Conservation (phyloP, 2,888 invertebrate genomes). For the Troilus luridus region DNA sequence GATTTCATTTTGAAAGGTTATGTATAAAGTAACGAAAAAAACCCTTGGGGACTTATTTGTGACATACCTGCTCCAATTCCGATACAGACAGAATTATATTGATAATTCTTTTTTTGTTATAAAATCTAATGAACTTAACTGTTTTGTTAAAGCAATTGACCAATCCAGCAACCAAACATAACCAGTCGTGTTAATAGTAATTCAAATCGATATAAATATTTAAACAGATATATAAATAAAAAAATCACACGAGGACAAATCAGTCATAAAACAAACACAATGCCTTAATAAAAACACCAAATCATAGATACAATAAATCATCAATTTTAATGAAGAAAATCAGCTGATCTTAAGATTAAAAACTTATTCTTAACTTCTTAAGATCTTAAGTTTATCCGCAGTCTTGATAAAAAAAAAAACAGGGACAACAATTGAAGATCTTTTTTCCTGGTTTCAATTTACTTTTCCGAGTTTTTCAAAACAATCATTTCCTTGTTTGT, state of each 20-base stretch:
- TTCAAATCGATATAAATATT: background rate
- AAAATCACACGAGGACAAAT: background rate
- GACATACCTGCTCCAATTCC: background rate
- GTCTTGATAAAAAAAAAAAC: background rate
- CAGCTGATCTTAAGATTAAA: background rate
- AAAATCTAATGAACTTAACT: background rate
- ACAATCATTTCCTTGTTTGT: background rate
- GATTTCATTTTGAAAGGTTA: background rate
- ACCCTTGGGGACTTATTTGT: background rate
- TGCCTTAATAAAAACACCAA: background rate
- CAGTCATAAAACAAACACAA: background rate
- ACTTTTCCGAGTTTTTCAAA: background rate
- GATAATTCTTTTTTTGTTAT: background rate
- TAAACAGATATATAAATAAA: background rate
- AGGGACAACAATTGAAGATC: background rate
- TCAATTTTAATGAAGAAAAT: background rate
- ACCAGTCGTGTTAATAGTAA: background rate
- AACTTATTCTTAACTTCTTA: too few relatives aligned
- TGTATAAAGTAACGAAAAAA: background rate
- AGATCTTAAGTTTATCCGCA: background rate
- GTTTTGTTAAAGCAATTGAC: background rate
- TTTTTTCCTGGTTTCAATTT: background rate
- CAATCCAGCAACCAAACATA: background rate
- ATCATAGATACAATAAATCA: background rate
- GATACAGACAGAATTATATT: background rate